A percentile compares a stretch with the other conserved stretches of the same genome.
These are phyloP conservation scores for Micromesistius poutassou DNA, from an alignment of 2,797 vertebrate genomes.

Conservation along the genomic window DNA sequence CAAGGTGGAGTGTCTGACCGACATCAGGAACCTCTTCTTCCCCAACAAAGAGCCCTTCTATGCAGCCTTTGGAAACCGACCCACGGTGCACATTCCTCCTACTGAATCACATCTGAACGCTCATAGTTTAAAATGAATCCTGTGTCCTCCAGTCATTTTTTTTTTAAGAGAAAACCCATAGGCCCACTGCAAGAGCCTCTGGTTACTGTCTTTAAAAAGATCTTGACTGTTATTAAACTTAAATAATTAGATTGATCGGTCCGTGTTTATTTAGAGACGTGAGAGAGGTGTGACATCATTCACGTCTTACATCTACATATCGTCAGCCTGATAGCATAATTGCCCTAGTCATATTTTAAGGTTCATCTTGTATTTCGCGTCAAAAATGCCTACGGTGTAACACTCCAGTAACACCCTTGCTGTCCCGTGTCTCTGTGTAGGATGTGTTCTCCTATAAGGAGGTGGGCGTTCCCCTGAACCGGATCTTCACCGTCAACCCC, in stretches of 20 bases:
- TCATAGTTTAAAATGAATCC: background rate
- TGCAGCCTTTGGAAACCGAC: conserved; percentile 95
- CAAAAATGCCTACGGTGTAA: no score
- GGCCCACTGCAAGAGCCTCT: no score
- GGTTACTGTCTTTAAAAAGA: no score
- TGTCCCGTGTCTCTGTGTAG: conserved; percentile 57
- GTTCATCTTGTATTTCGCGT: no score
- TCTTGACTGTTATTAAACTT: no score
- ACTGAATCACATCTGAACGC: background rate
- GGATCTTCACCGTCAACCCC: conserved; percentile 98
- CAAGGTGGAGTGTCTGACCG: conserved; percentile 94
- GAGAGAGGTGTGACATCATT: no score
- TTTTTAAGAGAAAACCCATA: no score
- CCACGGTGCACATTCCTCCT: conserved; percentile 76
- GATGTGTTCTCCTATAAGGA: conserved; percentile 98
- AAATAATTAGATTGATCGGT: no score
- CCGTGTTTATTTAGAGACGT: no score
- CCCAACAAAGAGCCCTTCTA: conserved; percentile 94
- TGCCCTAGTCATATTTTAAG: no score
- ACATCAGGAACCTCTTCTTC: conserved; percentile 93
- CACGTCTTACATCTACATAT: background rate
- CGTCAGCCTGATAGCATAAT: no score
- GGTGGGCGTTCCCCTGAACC: conserved; percentile 90
- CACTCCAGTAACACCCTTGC: background rate
- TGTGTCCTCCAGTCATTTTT: no score